Base-by-base conservation (phyloP, 2,113 vertebrate genomes). In the Gallinago jamesoni region DNA sequence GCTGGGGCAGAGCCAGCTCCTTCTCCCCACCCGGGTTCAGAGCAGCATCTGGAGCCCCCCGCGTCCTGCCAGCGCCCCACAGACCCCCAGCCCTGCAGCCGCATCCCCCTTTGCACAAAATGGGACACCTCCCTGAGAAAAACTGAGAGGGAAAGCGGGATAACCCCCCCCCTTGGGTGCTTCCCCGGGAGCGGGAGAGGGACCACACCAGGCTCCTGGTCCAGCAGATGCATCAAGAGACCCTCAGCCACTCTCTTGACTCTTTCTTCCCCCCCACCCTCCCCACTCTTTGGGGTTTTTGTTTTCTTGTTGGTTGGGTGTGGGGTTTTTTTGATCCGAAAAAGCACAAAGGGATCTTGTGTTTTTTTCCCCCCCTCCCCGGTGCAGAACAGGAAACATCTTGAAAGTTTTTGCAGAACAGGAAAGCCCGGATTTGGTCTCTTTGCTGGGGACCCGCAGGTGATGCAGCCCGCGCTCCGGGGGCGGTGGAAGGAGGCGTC, bases 161-260 rank as follows among this genome's bases (percentile, higher is more conserved):
- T 7, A 8, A 25, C 16, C 7, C 4, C 1, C 1, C 15, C 2
- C 47, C 20, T 9, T 9, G 47, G 68, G 4, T 6, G 45, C 13
- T 35, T 37, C 30, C 6, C 1, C 0, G 45, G 7, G 47, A 1
- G 47, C 37, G 0, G 68, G 39, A 39, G 39, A 39, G 39, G 39
- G 39, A 2, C 14, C 35, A 3, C 33, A 24, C 15, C 19, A 21
- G 9, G 8, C 37, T 52, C 35, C 68, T 13, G 22, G 3, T 21
- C 37, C 33, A 0, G 33, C 0, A 7, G 57, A 2, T 10, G 6
- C 19, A 13, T 50, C 70, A 3, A 3, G 39, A 33, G 82, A 13
- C 82, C 41, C 41, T 25, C 47, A 2, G 47, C 68, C 5, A 1
- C 12, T 19, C 56, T 31, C 33, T 12, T 12, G 7, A 39, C 7